phyloP scores from a whole-genome alignment of 1,140 invertebrate genomes.

The Eriosoma lanigerum region DNA sequence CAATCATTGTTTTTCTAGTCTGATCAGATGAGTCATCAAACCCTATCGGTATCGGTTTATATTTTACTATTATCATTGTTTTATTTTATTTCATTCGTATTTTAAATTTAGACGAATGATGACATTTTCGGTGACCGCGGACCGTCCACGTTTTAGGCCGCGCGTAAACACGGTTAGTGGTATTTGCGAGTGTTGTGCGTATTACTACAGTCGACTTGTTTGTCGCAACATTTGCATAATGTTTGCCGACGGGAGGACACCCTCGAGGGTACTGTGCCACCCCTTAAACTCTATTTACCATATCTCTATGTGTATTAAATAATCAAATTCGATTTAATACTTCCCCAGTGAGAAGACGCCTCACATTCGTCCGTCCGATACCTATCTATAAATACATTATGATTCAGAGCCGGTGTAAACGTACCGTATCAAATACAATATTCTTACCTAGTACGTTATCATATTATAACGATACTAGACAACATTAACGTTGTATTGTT shows the following conservation, averaged over 20 bases:
- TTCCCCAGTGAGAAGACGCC: neutral
- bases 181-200: neutral
- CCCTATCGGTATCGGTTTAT: too few relatives aligned
- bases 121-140: constrained; percentile 6
- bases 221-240: constrained; percentile 41
- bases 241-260: neutral
- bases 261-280: neutral
- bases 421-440: neutral
- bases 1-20: too few relatives aligned
- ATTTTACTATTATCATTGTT: too few relatives aligned
- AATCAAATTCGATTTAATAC: constrained; percentile 37
- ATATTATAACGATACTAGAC: neutral
- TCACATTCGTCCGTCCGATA: too few relatives aligned
- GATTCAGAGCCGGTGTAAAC: neutral
- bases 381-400: constrained; percentile 37
- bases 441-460: neutral
- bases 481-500: neutral
- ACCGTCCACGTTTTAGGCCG: too few relatives aligned
- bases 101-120: neutral
- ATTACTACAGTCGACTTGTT: neutral
- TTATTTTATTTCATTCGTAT: neutral
- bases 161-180: neutral
- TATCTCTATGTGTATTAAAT: neutral
- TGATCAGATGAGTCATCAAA: too few relatives aligned
- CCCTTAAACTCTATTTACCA: neutral